Conservation (phyloP, 2,113 vertebrate species). For the Pseudonaja textilis region DNA sequence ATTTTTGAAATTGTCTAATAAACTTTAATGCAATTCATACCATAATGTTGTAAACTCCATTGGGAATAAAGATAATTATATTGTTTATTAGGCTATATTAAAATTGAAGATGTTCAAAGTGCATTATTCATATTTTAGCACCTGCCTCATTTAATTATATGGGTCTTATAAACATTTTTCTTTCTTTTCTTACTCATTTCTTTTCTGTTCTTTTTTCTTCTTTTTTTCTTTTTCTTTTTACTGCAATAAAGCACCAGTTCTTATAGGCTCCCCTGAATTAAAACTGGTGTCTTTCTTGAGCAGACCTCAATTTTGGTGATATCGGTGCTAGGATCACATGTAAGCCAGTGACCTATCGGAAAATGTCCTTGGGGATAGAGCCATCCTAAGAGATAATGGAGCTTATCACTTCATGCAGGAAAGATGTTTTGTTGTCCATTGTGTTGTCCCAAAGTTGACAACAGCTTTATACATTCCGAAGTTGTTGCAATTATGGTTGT, state of each 20-base stretch:
- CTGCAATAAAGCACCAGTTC: neutral
- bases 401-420: neutral
- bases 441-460: neutral
- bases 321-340: neutral
- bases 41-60: neutral
- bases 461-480: neutral
- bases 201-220: too few relatives aligned
- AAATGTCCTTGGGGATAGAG: neutral
- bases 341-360: neutral
- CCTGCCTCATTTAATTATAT: neutral
- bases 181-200: too few relatives aligned
- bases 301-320: neutral
- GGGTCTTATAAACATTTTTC: neutral
- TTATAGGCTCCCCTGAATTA: neutral
- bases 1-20: neutral
- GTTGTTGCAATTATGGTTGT: neutral
- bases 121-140: neutral
- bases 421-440: neutral
- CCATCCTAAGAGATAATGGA: neutral
- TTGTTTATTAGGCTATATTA: neutral
- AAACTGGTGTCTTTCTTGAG: neutral
- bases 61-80: neutral
- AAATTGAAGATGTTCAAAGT: neutral
- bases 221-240: too few relatives aligned
- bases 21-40: neutral